phyloP scores from a whole-genome alignment of 2,113 vertebrate species.

The Natator depressus region DNA sequence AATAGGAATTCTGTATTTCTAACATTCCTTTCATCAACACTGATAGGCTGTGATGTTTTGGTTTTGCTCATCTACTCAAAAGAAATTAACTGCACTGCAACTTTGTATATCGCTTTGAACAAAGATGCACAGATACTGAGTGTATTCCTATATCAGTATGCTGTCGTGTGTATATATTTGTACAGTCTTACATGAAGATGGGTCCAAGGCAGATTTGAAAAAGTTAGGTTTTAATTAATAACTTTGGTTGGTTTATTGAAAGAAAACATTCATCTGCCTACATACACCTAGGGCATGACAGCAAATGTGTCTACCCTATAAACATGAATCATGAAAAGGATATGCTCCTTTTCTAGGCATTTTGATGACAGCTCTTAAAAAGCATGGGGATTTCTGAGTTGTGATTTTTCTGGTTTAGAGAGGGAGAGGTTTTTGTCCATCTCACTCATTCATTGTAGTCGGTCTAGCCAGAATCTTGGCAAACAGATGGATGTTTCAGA shows the following conservation, averaged over 20 bases:
- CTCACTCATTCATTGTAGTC: constrained; percentile 40
- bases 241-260: constrained; percentile 67
- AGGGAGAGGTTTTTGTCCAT: constrained; percentile 46
- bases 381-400: background rate
- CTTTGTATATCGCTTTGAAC: constrained; percentile 28
- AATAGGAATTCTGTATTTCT: constrained; percentile 54
- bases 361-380: constrained; percentile 25
- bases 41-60: constrained; percentile 18
- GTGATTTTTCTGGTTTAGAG: constrained; percentile 36
- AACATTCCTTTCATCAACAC: constrained; percentile 16
- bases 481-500: constrained; percentile 67
- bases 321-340: constrained; percentile 23
- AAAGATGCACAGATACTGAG: background rate
- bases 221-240: constrained; percentile 42
- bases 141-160: background rate
- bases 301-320: constrained; percentile 37
- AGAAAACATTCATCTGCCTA: constrained; percentile 69
- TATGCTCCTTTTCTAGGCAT: background rate
- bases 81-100: constrained; percentile 45
- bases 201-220: constrained; percentile 48
- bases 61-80: constrained; percentile 47
- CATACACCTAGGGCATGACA: constrained; percentile 49
- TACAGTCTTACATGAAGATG: constrained; percentile 9
- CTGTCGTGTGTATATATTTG: constrained; percentile 17
- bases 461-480: constrained; percentile 40